A percentile compares a stretch with the other conserved stretches of the same genome.
Conservation (phyloP, 2,888 invertebrate species). For the Epirrhoe alternata region DNA sequence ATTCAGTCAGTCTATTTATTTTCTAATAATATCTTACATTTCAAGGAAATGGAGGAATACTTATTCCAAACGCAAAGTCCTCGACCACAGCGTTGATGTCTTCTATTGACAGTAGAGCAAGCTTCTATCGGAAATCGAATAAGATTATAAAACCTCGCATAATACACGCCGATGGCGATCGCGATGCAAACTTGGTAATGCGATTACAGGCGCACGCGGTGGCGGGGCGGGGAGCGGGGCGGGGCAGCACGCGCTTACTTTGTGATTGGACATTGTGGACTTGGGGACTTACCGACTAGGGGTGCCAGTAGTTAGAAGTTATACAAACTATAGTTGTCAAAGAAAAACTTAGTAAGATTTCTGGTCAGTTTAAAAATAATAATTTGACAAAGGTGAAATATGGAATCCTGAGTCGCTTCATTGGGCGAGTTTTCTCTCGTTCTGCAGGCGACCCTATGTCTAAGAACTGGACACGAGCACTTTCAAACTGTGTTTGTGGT, state of each 20-base stretch:
- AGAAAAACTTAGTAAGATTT: neutral
- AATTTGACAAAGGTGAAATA: neutral
- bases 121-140: slow-evolving; percentile 2
- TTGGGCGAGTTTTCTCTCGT: neutral
- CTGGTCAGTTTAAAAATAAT: too few species aligned
- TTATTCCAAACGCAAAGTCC: neutral
- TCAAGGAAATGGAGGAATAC: neutral
- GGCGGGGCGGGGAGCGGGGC: neutral
- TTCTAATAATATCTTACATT: neutral
- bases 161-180: neutral
- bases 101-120: neutral
- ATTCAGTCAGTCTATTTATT: neutral
- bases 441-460: neutral
- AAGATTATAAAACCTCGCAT: slow-evolving; percentile 2
- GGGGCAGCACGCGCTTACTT: neutral
- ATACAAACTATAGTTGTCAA: neutral
- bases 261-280: slow-evolving; percentile 6
- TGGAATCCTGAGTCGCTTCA: neutral
- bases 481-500: neutral
- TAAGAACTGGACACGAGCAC: neutral
- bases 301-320: neutral
- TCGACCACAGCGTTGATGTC: neutral
- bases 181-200: slow-evolving; percentile 3
- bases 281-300: neutral
- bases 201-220: neutral